A percentile compares a stretch with the other conserved stretches of the same genome.
Evolutionary conservation across 2,797 vertebrate species (phyloP).

Genomic region (Enteromius argenteus): DNA sequence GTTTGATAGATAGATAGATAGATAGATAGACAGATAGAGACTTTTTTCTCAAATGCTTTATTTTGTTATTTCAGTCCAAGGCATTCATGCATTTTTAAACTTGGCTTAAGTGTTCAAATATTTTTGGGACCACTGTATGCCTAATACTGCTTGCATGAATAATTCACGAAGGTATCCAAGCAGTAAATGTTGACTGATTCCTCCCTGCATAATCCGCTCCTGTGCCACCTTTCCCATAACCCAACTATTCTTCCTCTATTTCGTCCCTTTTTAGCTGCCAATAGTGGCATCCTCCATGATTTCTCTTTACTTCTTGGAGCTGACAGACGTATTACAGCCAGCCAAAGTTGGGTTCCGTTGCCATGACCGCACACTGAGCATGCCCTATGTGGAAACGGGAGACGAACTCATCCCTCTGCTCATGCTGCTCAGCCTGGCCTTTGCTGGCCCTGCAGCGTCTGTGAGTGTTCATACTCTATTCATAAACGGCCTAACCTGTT

Average conservation of each 20-base stretch:
- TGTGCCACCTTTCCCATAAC: conserved; percentile 48
- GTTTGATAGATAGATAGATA: no score
- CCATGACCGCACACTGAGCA: conserved; percentile 91
- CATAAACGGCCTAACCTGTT: conserved; percentile 43
- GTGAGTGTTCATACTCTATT: conserved; percentile 74
- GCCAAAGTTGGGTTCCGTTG: conserved; percentile 95
- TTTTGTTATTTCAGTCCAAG: not conserved
- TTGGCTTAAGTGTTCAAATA: not conserved
- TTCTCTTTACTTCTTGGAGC: conserved; percentile 95
- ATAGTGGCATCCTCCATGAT: conserved; percentile 95
- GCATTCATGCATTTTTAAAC: not conserved
- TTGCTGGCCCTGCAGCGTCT: conserved; percentile 91
- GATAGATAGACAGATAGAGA: no score
- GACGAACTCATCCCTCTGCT: conserved; percentile 94
- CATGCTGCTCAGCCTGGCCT: conserved; percentile 96
- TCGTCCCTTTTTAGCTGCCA: conserved; percentile 81
- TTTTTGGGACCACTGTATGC: conserved; percentile 5
- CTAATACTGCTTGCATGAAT: conserved; percentile 19
- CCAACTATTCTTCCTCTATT: conserved; percentile 14
- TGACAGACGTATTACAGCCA: conserved; percentile 93
- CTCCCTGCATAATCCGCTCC: conserved; percentile 22
- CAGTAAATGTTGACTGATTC: conserved; percentile 30
- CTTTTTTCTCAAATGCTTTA: not conserved
- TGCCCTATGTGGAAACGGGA: conserved; percentile 93
- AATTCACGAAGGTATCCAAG: conserved; percentile 25